Evolutionary conservation across 2,113 vertebrate genomes (phyloP).

Genomic region (Strix uralensis): DNA sequence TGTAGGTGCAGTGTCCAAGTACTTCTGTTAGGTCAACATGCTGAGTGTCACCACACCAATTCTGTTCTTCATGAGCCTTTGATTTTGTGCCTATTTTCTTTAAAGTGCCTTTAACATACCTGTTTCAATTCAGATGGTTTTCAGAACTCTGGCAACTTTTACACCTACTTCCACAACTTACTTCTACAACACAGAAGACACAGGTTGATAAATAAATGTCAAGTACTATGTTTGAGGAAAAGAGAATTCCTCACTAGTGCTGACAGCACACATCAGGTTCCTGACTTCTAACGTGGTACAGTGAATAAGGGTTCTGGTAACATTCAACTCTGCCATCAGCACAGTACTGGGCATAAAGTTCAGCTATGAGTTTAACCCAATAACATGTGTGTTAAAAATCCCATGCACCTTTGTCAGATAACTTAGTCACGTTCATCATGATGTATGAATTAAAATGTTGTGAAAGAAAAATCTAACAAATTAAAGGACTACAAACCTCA

Average conservation of each 20-base stretch:
- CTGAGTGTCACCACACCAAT: background rate
- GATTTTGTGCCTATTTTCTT: background rate
- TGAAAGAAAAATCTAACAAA: background rate
- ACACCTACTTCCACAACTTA: background rate
- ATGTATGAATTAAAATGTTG: background rate
- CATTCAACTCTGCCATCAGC: background rate
- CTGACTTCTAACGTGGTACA: background rate
- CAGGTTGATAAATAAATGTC: background rate
- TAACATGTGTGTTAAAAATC: background rate
- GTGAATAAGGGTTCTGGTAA: background rate
- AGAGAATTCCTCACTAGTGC: background rate
- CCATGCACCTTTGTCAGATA: background rate
- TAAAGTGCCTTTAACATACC: background rate
- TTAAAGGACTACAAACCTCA: background rate
- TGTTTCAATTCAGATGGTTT: background rate
- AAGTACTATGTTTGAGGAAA: background rate
- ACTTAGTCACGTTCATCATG: too few relatives aligned
- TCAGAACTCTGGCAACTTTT: background rate
- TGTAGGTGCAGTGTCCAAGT: too few relatives aligned
- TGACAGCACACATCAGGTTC: background rate
- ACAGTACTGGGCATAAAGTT: background rate
- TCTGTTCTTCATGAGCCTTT: background rate
- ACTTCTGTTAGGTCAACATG: background rate
- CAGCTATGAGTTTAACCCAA: background rate
- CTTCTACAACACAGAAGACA: background rate